Evolutionary conservation across 2,113 vertebrate genomes (phyloP).

Genomic region (Hippoglossus stenolepis): DNA sequence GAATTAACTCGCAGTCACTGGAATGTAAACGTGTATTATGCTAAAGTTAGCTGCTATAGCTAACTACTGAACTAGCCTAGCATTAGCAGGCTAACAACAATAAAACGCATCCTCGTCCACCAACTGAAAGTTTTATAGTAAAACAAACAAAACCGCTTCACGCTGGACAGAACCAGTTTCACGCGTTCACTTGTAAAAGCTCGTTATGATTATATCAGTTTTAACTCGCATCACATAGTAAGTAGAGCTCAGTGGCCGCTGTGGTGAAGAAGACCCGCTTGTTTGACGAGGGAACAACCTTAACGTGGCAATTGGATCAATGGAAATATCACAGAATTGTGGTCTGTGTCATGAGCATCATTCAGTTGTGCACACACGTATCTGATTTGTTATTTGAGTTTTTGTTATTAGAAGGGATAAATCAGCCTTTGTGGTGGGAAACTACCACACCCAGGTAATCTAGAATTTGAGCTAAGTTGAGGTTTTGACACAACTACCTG

Average conservation of each 20-base stretch:
- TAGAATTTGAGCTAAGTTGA: neutral
- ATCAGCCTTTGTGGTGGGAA: no score
- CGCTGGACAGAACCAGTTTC: no score
- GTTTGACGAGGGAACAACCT: neutral
- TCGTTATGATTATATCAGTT: no score
- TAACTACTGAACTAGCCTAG: neutral
- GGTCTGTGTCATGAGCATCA: neutral
- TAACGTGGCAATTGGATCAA: neutral
- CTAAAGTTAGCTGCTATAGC: neutral
- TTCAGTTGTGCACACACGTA: no score
- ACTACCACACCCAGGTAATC: neutral
- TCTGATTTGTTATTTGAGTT: no score
- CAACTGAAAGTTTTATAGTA: no score
- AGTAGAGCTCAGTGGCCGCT: no score
- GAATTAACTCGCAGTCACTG: neutral
- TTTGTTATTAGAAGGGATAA: no score
- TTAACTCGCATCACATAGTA: no score
- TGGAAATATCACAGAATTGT: accelerated
- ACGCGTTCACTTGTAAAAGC: no score
- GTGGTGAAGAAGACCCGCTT: no score
- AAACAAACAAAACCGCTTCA: no score
- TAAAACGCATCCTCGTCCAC: neutral
- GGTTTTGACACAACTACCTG: neutral
- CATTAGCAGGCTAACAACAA: constrained; percentile 19
- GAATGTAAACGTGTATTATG: neutral